These are phyloP conservation scores for Nemotelus pantherinus DNA, from an alignment of 2,888 invertebrate species.

Conservation along the genomic window DNA sequence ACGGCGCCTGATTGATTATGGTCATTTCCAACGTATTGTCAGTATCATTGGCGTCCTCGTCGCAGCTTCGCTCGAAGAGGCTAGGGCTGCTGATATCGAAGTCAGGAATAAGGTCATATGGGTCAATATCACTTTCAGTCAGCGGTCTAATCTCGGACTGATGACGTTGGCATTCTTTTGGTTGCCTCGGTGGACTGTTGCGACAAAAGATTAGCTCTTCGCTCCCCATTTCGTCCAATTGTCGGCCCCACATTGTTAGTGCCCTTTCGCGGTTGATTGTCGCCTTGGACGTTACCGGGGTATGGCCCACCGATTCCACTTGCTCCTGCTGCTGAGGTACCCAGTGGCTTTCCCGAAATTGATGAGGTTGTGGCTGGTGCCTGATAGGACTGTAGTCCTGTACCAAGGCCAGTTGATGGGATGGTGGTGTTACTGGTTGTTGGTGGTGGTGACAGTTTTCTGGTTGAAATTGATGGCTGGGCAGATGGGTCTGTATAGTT, in stretches of 20 bases:
- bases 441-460: slow-evolving; percentile 44
- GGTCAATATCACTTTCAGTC: slow-evolving; percentile 54
- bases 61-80: slow-evolving; percentile 60
- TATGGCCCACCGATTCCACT: slow-evolving; percentile 48
- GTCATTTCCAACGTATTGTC: slow-evolving; percentile 49
- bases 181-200: slow-evolving; percentile 64
- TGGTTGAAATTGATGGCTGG: slow-evolving; percentile 28
- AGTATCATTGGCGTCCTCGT: slow-evolving; percentile 53
- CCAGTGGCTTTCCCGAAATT: not conserved
- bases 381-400: slow-evolving; percentile 25
- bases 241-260: slow-evolving; percentile 62
- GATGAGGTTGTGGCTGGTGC: slow-evolving; percentile 49
- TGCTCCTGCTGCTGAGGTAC: slow-evolving; percentile 42
- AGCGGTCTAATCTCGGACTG: slow-evolving; percentile 51
- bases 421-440: slow-evolving; percentile 14
- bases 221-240: slow-evolving; percentile 58
- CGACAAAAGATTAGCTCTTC: slow-evolving; percentile 55
- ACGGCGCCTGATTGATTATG: slow-evolving; percentile 21
- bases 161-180: slow-evolving; percentile 57
- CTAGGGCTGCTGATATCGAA: slow-evolving; percentile 64
- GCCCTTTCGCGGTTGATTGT: slow-evolving; percentile 63
- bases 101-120: slow-evolving; percentile 58
- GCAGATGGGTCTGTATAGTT: slow-evolving; percentile 43
- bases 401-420: slow-evolving; percentile 48
- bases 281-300: slow-evolving; percentile 55